phyloP scores from a whole-genome alignment of 2,113 vertebrate species.

The Axis porcinus region DNA sequence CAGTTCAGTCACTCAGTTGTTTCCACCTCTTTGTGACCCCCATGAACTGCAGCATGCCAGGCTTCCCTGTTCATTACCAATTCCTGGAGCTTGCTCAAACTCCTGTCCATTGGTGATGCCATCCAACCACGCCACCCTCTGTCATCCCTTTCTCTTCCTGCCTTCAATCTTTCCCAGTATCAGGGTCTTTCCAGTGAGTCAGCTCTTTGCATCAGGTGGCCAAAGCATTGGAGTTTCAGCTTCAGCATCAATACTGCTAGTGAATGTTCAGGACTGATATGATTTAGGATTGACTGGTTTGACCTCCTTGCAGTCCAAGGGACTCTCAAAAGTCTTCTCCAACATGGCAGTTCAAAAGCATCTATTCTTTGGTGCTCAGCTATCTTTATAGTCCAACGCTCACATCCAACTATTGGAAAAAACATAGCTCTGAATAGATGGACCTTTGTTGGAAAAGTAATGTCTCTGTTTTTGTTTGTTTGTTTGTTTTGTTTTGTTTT shows the following conservation, averaged over 20 bases:
- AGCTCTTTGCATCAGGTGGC: neutral
- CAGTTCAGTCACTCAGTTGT: neutral
- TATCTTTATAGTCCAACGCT: neutral
- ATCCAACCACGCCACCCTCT: fast-evolving
- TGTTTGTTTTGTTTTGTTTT: too few relatives aligned
- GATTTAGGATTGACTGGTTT: neutral
- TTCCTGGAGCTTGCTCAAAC: neutral
- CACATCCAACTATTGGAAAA: neutral
- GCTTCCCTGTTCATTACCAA: neutral
- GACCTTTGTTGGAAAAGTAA: neutral
- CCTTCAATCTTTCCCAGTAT: neutral
- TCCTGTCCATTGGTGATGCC: neutral
- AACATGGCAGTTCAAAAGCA: neutral
- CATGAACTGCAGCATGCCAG: neutral
- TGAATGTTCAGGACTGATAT: neutral
- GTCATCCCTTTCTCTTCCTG: neutral
- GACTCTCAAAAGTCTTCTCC: neutral
- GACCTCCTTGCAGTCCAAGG: neutral
- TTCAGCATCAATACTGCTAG: neutral
- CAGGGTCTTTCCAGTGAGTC: neutral
- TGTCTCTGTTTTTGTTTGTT: neutral
- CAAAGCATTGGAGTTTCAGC: neutral
- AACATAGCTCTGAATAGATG: neutral
- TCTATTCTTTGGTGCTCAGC: neutral
- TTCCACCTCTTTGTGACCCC: neutral